These are phyloP conservation scores for Vidua chalybeata DNA, from an alignment of 2,113 vertebrate genomes.

Conservation along the genomic window DNA sequence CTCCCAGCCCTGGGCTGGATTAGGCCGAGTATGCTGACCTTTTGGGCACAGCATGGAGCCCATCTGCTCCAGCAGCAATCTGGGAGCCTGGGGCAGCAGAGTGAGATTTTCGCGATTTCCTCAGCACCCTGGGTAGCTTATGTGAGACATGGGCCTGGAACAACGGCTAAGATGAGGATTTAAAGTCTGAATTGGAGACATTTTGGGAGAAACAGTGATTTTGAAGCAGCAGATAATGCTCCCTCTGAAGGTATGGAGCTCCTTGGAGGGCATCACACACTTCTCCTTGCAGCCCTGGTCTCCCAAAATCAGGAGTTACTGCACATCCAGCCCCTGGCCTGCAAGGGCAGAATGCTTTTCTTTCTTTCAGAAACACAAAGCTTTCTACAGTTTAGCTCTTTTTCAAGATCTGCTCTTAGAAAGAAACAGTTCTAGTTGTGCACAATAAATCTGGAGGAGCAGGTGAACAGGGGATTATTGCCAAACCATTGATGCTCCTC, in stretches of 20 bases:
- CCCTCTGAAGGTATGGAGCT: neutral
- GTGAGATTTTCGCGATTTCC: neutral
- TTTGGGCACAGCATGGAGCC: neutral
- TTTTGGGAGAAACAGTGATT: neutral
- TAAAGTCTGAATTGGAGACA: neutral
- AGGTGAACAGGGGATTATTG: neutral
- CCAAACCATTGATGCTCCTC: neutral
- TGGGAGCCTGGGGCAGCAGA: neutral
- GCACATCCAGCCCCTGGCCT: neutral
- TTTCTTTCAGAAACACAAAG: neutral
- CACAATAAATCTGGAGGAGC: neutral
- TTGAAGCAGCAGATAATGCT: neutral
- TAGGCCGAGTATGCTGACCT: neutral
- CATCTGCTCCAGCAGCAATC: neutral
- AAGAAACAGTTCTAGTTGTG: neutral
- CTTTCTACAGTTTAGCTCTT: neutral
- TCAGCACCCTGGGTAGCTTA: neutral
- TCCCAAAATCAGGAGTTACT: neutral
- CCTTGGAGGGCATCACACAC: neutral
- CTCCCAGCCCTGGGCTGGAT: neutral
- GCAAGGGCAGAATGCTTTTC: neutral
- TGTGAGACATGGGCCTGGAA: fast-evolving
- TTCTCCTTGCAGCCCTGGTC: fast-evolving
- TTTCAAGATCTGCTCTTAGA: neutral
- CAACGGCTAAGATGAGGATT: neutral